These are phyloP conservation scores for Drymonia ruficornis DNA, from an alignment of 2,888 invertebrate species.

Conservation along the genomic window DNA sequence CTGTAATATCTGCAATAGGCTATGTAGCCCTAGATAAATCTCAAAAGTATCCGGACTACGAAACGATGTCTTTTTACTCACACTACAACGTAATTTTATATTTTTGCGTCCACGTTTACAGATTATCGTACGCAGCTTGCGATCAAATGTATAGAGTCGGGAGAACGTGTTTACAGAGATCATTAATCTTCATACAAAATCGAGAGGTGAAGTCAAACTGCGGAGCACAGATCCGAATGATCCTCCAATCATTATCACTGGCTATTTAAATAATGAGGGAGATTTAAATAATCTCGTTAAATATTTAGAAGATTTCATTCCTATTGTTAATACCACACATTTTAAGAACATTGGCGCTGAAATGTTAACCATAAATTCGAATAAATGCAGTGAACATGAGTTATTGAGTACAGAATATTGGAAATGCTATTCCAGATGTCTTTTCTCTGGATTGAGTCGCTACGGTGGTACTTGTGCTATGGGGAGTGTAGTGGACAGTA, in stretches of 20 bases:
- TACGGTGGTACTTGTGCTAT: slow-evolving; percentile 40
- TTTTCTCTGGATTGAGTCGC: slow-evolving; percentile 23
- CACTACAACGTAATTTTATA: slow-evolving; percentile 10
- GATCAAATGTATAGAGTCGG: slow-evolving; percentile 11
- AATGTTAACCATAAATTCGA: slow-evolving; percentile 15
- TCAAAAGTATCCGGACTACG: slow-evolving; percentile 27
- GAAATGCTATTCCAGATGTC: slow-evolving; percentile 31
- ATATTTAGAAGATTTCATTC: slow-evolving; percentile 18
- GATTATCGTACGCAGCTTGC: slow-evolving; percentile 17
- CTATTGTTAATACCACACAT: slow-evolving; percentile 21
- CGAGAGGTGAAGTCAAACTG: slow-evolving; percentile 24
- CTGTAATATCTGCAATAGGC: slow-evolving; percentile 14
- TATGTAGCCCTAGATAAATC: slow-evolving; percentile 22
- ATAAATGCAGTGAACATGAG: slow-evolving; percentile 15
- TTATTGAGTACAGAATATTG: slow-evolving; percentile 28
- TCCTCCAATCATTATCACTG: slow-evolving; percentile 22
- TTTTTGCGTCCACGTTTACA: slow-evolving; percentile 20
- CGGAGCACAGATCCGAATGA: slow-evolving; percentile 19
- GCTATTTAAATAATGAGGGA: slow-evolving; percentile 19
- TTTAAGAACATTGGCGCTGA: slow-evolving; percentile 23
- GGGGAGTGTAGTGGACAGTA: slow-evolving; percentile 38
- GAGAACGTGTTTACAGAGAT: slow-evolving; percentile 19
- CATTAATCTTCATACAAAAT: slow-evolving; percentile 23
- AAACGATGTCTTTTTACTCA: slow-evolving; percentile 14
- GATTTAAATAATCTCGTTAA: slow-evolving; percentile 22